Percentiles rank a stretch among this genome's conserved stretches.
Evolutionary conservation across 1,140 invertebrate species (phyloP).

Genomic region (Lordiphosa collinella): DNA sequence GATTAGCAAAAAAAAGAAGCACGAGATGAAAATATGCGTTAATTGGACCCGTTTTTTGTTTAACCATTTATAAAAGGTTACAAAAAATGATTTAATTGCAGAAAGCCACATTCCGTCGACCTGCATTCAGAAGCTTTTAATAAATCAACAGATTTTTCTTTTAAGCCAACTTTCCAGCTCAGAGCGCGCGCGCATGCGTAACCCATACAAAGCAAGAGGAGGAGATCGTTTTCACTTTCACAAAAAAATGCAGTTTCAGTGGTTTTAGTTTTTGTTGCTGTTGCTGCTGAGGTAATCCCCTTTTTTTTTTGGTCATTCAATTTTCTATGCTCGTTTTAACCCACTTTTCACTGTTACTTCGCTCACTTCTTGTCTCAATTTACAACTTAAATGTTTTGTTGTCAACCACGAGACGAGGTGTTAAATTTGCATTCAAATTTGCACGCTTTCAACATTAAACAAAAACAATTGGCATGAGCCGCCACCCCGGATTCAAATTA

Average conservation of each 20-base stretch:
- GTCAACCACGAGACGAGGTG: slow-evolving; percentile 55
- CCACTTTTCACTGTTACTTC: slow-evolving; percentile 51
- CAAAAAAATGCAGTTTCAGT: slow-evolving; percentile 37
- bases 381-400: slow-evolving; percentile 70
- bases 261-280: slow-evolving; percentile 1
- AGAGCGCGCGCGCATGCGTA: slow-evolving; percentile 37
- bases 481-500: slow-evolving; percentile 31
- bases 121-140: slow-evolving; percentile 33
- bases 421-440: slow-evolving; percentile 76
- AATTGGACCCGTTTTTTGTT: slow-evolving; percentile 22
- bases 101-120: slow-evolving; percentile 45
- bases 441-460: slow-evolving; percentile 71
- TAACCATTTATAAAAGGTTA: slow-evolving; percentile 21
- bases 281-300: slow-evolving; percentile 31
- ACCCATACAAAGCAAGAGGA: too few relatives aligned
- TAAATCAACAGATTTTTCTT: slow-evolving; percentile 62
- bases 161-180: slow-evolving; percentile 29
- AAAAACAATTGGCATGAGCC: slow-evolving; percentile 75
- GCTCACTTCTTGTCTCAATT: slow-evolving; percentile 64
- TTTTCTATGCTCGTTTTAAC: slow-evolving; percentile 70
- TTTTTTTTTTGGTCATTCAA: slow-evolving; percentile 15
- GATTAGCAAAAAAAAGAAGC: slow-evolving; percentile 41
- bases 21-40: slow-evolving; percentile 35
- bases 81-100: slow-evolving; percentile 30
- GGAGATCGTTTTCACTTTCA: slow-evolving; percentile 73